These are phyloP conservation scores for Tenthredo scrophulariae DNA, from an alignment of 2,888 invertebrate genomes.

Conservation along the genomic window DNA sequence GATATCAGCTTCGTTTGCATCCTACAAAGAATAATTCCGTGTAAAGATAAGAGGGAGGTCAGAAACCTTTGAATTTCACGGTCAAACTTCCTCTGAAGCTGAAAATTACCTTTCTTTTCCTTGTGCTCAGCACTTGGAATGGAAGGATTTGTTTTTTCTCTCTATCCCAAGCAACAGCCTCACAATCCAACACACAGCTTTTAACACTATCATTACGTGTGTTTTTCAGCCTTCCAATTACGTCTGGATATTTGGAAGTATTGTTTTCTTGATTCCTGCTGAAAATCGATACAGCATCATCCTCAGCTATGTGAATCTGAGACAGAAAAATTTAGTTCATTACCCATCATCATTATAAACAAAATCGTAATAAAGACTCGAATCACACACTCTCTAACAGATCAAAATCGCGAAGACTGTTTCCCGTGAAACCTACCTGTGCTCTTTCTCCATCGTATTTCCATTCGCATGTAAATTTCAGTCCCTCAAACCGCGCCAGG, in stretches of 20 bases:
- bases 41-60: constrained; percentile 7
- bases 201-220: constrained; percentile 82
- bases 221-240: constrained; percentile 86
- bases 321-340: constrained; percentile 27
- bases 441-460: constrained; percentile 99
- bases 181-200: constrained; percentile 96
- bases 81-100: neutral
- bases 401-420: constrained; percentile 15
- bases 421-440: constrained; percentile 82
- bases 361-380: neutral
- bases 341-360: neutral
- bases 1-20: constrained; percentile 87
- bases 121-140: constrained; percentile 96
- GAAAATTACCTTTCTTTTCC: constrained; percentile 92
- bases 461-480: constrained; percentile 98
- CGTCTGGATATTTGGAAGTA: constrained; percentile 97
- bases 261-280: constrained; percentile 98
- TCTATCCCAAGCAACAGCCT: constrained; percentile 97
- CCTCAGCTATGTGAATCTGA: constrained; percentile 87
- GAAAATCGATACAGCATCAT: constrained; percentile 89
- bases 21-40: constrained; percentile 77
- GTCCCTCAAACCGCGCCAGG: constrained; percentile 87
- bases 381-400: neutral
- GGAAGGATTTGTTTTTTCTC: constrained; percentile 94
- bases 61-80: neutral